Conservation (phyloP, 2,888 invertebrate genomes). For the Mimas tiliae region DNA sequence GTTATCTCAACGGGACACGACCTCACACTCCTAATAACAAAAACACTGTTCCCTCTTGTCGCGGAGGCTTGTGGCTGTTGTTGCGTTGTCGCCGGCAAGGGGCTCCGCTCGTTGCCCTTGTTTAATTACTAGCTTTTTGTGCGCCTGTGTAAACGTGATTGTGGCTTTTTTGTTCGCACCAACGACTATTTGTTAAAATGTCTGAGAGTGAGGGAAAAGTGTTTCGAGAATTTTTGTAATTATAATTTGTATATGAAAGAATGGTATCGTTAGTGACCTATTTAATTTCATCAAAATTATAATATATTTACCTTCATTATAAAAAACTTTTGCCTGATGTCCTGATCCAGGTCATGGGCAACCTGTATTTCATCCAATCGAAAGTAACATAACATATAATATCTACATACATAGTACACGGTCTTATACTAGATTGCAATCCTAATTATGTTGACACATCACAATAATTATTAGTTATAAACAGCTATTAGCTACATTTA, state of each 20-base stretch:
- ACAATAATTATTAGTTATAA: too few relatives aligned
- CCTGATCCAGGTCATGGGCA: too few relatives aligned
- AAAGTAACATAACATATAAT: too few relatives aligned
- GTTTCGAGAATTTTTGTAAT: neutral
- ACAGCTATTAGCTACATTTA: too few relatives aligned
- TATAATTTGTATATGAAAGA: neutral
- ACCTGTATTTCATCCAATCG: too few relatives aligned
- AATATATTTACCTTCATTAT: too few relatives aligned
- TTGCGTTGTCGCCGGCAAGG: slow-evolving; percentile 43
- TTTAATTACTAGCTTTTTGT: slow-evolving; percentile 78
- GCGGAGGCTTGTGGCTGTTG: slow-evolving; percentile 50
- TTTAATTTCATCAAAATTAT: too few relatives aligned
- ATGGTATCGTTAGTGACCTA: neutral
- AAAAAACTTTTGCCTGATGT: too few relatives aligned
- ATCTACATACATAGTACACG: too few relatives aligned
- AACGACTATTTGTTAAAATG: slow-evolving; percentile 29
- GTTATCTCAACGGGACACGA: slow-evolving; percentile 70
- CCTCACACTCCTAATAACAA: slow-evolving; percentile 73
- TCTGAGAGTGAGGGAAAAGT: neutral
- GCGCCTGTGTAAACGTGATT: slow-evolving; percentile 38
- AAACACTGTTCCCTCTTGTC: slow-evolving; percentile 74
- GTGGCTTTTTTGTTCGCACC: slow-evolving; percentile 46
- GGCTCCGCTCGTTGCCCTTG: slow-evolving; percentile 64
- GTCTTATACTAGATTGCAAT: too few relatives aligned
- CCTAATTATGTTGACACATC: too few relatives aligned